Evolutionary conservation across 1,140 invertebrate genomes (phyloP), one percentile per base, ranked within the genome.

Genomic region (Zaprionus camerounensis): DNA sequence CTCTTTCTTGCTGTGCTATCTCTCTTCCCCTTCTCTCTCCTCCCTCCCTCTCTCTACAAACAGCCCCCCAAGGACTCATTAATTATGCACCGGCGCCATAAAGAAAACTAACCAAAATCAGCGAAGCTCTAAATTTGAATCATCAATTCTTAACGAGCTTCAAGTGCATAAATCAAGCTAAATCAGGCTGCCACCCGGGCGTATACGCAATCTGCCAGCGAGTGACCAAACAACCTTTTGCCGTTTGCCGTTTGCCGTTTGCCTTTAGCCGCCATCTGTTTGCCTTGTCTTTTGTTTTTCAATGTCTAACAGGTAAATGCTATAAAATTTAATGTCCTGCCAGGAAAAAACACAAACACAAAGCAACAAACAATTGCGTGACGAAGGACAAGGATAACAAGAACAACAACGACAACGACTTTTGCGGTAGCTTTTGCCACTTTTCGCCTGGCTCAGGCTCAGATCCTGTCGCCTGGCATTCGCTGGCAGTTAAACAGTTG

Each of bases 281-380:
- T 59, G 17, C 7, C 22, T 20, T 76, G 77, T 88, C 81, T 72
- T 84, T 88, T 90, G 78, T 81, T 88, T 86, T 88, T 78, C 15
- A 83, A 83, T 75, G 84, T 83, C 80, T 68, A 74, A 74, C 82
- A 77, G 82, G 73, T 76, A 64, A 86, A 83, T 71, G 84, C 84
- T 82, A 88, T 87, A 84, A 88, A 88, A 88, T 87, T 76, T 87
- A 88, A 88, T 87, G 81, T 68, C 71, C 26, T 49, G 57, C 26
- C 70, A 34, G 71, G 34, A 31, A 51, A 46, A 7, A 56, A 75
- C 65, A 59, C 22, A 71, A 34, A 56, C 12, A 58, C 36, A 72
- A 76, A 53, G 41, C 17, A 41, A 64, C 74, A 71, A 76, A 28
- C 67, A 83, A 78, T 88, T 79, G 84, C 71, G 81, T 88, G 84